Evolutionary conservation across 2,113 vertebrate species (phyloP).

Genomic region (Desmodus rotundus): DNA sequence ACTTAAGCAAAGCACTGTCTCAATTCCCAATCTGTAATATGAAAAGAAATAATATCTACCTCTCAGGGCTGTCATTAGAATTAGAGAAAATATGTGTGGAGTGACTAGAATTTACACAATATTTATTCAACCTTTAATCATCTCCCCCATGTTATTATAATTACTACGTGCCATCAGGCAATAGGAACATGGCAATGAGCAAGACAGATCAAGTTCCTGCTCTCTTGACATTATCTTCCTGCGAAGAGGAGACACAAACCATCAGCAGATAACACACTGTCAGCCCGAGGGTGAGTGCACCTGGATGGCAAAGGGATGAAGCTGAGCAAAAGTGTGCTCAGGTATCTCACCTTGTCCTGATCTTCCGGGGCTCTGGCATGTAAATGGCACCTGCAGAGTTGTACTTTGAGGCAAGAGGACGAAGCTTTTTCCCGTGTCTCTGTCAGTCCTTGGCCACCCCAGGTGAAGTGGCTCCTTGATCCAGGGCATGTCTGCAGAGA

Average conservation of each 20-base stretch:
- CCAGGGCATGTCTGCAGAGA: not conserved
- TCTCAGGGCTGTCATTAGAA: not conserved
- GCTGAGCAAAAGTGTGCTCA: not conserved
- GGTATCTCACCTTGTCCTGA: not conserved
- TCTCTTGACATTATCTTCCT: not conserved
- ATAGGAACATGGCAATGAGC: not conserved
- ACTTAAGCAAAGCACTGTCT: not conserved
- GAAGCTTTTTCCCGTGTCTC: no score
- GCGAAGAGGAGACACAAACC: not conserved
- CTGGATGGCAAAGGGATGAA: not conserved
- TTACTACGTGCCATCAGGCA: not conserved
- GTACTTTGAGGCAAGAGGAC: not conserved
- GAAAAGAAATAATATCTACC: not conserved
- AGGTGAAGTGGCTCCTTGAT: not conserved
- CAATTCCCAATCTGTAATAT: not conserved
- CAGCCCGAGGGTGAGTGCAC: not conserved
- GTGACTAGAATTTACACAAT: not conserved
- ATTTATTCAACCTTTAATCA: not conserved
- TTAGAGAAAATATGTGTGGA: not conserved
- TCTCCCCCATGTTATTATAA: not conserved
- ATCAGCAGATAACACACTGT: not conserved
- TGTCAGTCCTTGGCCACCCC: not conserved
- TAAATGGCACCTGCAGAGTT: not conserved
- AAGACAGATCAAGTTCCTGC: not conserved
- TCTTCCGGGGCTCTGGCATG: not conserved